These are phyloP conservation scores for Hyla sarda DNA, from an alignment of 2,113 vertebrate species.

Conservation along the genomic window DNA sequence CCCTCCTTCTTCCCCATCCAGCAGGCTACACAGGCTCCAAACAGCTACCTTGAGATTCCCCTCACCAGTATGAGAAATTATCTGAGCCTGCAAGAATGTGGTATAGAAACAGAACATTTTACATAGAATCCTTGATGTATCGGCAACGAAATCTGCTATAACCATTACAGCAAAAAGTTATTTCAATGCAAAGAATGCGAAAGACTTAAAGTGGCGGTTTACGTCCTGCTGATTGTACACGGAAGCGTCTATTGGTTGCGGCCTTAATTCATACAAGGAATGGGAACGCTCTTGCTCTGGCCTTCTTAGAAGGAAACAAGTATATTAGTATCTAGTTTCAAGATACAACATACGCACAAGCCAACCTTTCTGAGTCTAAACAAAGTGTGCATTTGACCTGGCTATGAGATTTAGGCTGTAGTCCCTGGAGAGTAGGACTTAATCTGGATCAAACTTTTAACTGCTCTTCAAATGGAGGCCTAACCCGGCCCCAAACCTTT, in stretches of 20 bases:
- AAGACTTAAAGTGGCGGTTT: neutral
- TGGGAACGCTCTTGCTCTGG: neutral
- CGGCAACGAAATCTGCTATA: neutral
- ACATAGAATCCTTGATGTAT: neutral
- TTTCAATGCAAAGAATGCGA: neutral
- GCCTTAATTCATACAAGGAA: neutral
- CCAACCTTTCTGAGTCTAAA: conserved; percentile 28
- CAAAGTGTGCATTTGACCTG: conserved; percentile 37
- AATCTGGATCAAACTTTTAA: conserved; percentile 47
- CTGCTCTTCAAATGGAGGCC: conserved; percentile 19
- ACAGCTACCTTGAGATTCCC: conserved; percentile 80
- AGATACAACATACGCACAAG: conserved; percentile 13
- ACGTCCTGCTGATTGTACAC: neutral
- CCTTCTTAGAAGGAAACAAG: neutral
- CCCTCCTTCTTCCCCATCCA: conserved; percentile 52
- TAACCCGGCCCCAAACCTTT: conserved; percentile 31
- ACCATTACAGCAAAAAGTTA: conserved; percentile 9
- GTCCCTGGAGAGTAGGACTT: conserved; percentile 26
- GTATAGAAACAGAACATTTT: conserved; percentile 14
- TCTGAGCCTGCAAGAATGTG: conserved; percentile 77
- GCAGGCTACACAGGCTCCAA: conserved; percentile 77
- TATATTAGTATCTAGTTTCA: conserved; percentile 25
- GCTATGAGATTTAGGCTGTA: neutral
- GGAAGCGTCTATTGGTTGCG: neutral
- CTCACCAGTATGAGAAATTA: conserved; percentile 85